These are phyloP conservation scores for Oxyteleia sp. DNA, from an alignment of 2,888 invertebrate species.

Conservation along the genomic window DNA sequence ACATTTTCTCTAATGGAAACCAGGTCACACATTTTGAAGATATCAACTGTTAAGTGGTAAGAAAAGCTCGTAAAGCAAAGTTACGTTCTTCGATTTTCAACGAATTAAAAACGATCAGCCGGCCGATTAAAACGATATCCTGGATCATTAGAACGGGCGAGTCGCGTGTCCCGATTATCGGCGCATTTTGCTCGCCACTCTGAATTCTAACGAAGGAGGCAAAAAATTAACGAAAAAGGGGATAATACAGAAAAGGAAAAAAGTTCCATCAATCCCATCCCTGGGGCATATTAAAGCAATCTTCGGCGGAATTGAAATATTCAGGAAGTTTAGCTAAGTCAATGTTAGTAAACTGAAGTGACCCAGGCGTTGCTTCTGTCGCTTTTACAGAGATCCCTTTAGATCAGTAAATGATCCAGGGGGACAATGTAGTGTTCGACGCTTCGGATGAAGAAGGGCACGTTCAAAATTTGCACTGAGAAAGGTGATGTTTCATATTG, in stretches of 20 bases:
- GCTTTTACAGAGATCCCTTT: no score
- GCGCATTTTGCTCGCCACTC: not conserved
- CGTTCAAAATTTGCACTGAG: no score
- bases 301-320: slow-evolving; percentile 44
- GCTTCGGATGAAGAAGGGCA: no score
- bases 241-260: no score
- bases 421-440: no score
- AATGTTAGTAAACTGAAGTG: slow-evolving; percentile 42
- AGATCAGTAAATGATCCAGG: no score
- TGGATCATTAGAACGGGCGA: not conserved
- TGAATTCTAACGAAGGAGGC: not conserved
- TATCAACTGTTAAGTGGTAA: slow-evolving; percentile 67
- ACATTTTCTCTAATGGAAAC: slow-evolving; percentile 58
- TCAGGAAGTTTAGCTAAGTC: slow-evolving; percentile 57
- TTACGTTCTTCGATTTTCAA: slow-evolving; percentile 22
- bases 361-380: slow-evolving; percentile 9
- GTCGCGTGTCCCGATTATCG: not conserved
- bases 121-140: slow-evolving; percentile 18
- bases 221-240: not conserved
- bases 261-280: slow-evolving; percentile 18
- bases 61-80: slow-evolving; percentile 52
- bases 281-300: slow-evolving; percentile 38
- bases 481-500: no score
- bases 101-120: slow-evolving; percentile 40
- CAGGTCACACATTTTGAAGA: slow-evolving; percentile 62